Evolutionary conservation across 2,888 invertebrate genomes (phyloP).

Genomic region (Drosophila histrio): DNA sequence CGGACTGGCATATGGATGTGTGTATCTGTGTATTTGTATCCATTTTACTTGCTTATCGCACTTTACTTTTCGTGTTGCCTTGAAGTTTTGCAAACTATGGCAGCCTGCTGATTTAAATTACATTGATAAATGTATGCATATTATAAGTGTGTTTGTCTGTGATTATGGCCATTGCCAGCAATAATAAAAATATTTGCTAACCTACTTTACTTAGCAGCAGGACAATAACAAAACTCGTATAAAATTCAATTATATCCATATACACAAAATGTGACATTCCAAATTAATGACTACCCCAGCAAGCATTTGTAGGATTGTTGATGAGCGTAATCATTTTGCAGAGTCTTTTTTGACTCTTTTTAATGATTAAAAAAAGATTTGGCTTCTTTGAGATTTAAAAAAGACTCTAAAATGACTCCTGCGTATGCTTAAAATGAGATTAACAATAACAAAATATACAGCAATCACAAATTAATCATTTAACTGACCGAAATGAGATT

Average conservation of each 20-base stretch:
- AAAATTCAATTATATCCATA: conserved; percentile 17
- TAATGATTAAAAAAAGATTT: no score
- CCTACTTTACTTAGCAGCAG: conserved; percentile 32
- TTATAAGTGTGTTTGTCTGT: neutral
- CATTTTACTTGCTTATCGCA: conserved; percentile 11
- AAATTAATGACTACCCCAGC: conserved; percentile 31
- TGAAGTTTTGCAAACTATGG: conserved; percentile 23
- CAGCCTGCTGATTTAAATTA: conserved; percentile 21
- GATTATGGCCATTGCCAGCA: conserved; percentile 10
- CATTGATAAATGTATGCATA: neutral
- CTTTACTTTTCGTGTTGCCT: conserved; percentile 25
- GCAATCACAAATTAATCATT: no score
- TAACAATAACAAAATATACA: no score
- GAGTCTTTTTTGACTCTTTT: no score
- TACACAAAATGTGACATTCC: conserved; percentile 37
- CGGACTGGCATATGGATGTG: conserved; percentile 2
- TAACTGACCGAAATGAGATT: no score
- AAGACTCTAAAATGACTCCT: no score
- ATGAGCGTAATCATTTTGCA: no score
- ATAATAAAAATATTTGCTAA: conserved; percentile 31
- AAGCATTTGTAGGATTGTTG: no score
- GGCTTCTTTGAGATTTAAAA: no score
- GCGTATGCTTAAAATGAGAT: no score
- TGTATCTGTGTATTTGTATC: conserved; percentile 1
- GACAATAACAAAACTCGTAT: conserved; percentile 26